Base-by-base conservation (phyloP, 1,140 invertebrate species). In the Lethrus apterus region DNA sequence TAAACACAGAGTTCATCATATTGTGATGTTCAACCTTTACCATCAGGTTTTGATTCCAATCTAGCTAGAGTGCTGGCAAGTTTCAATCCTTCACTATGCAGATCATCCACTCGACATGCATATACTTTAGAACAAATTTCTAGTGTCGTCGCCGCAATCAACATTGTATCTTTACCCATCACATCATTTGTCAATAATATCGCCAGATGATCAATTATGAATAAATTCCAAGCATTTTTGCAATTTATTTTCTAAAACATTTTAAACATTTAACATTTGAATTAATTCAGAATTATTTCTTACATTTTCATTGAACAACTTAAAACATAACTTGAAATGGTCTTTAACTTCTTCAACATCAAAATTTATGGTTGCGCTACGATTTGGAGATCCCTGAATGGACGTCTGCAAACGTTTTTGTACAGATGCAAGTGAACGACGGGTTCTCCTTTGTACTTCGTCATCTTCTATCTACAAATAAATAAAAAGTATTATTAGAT, bases 321-420 rank as follows among this genome's bases (percentile, higher is more conserved):
- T 26, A 7, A 7, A 7, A 26, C 23, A 26, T n/a, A 26, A n/a
- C n/a, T 26, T n/a, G 23, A 7, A 26, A n/a, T 26, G 23, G n/a
- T 26, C n/a, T 26, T 26, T 26, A 26, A n/a, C 23, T 26, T 26
- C 23, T 26, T 26, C 23, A n/a, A n/a, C n/a, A n/a, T n/a, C n/a
- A n/a, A n/a, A n/a, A n/a, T n/a, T n/a, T n/a, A n/a, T n/a, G n/a
- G n/a, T n/a, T n/a, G n/a, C n/a, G n/a, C n/a, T n/a, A n/a, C n/a
- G n/a, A n/a, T n/a, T n/a, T n/a, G n/a, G n/a, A n/a, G n/a, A n/a
- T n/a, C n/a, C n/a, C n/a, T n/a, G n/a, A n/a, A n/a, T n/a, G n/a
- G n/a, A n/a, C n/a, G n/a, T n/a, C n/a, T n/a, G n/a, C n/a, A n/a
- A n/a, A n/a, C n/a, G n/a, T n/a, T n/a, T n/a, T n/a, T n/a, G n/a